Evolutionary conservation across 2,888 invertebrate species (phyloP), one percentile per base, ranked within the genome.

Genomic region (Parnassius smintheus): DNA sequence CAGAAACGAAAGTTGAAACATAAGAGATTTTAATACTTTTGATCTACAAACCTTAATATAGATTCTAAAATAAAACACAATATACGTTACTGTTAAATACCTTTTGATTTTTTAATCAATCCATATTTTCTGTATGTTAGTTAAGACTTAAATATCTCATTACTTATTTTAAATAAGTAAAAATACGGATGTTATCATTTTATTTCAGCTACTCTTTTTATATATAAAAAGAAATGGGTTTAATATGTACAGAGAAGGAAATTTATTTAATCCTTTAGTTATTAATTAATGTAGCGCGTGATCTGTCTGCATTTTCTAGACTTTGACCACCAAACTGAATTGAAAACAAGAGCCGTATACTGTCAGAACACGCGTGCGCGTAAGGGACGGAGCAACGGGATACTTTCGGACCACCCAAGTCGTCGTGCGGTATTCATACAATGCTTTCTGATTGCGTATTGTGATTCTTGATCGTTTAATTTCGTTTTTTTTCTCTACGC

Each of bases 321-420:
- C 60, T 63, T 63, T 56, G 64, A 48, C 60, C 75, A 66, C 67
- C 67, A 67, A 75, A 75, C 74, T 66, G 66, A 58, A 61, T 35
- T 63, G 51, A 67, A 66, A 60, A 55, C 70, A 65, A 46, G 59
- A 70, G 70, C 50, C 13, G 62, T 49, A 10, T 46, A 55, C 41
- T 50, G 56, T 45, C 12, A 18, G n/a, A 18, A 44, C 42, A 41
- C 13, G 3, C 35, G 56, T 1, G 81, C 54, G 66, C 22, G 77
- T 81, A 59, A 42, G 75, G 65, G 81, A 83, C 56, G n/a, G 68
- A 18, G 18, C 54, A 65, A 56, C 61, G 48, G 62, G 75, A 72
- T 72, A 73, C 75, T 72, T 65, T 73, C 68, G 76, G 90, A 90
- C 90, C 90, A 90, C 90, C 90, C 90, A 90, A 90, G 90, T 83